Base-by-base conservation (phyloP, 2,113 vertebrate genomes). In the Turnix velox region DNA sequence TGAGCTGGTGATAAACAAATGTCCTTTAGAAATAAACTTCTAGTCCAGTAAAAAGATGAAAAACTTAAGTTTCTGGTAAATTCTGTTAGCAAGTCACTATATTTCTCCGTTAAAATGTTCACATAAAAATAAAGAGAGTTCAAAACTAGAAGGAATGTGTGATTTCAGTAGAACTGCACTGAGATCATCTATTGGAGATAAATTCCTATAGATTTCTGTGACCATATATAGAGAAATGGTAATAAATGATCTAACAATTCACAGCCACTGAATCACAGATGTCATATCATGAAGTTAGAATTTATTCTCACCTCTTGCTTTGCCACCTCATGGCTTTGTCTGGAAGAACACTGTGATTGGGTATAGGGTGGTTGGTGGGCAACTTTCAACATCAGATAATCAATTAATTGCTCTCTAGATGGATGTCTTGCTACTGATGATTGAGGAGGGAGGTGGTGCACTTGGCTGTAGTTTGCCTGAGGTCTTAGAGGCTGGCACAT, bases 381-480 rank as follows among this genome's bases (percentile, higher is more conserved):
- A 92, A 99, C 99, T 97, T 99, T 99, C 94, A 98, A 98, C 98
- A 99, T 98, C 97, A 99, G 97, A 92, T 99, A 99, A 95, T 99
- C 99, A 37, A 99, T 99, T 93, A 99, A 97, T 97, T 99, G 98
- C 93, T 99, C 98, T 96, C 99, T 97, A 96, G 98, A 99, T 30
- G 98, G 98, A 96, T 99, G 98, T 71, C 98, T 99, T 68, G 97
- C 98, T 98, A 99, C 98, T 66, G 98, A 84, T 22, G 96, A 93
- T 92, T 97, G 97, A 94, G 96, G 89, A 92, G 82, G 88, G 87
- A 97, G 88, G 51, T 97, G 97, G 93, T 97, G 97, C 54, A 94
- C 94, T 90, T 98, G 98, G 92, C 96, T 96, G 91, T 97, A 98
- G 94, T 96, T 98, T 97, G 98, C 97, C 74, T 97, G 98, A 90